Base-by-base conservation (phyloP, 2,797 vertebrate genomes). In the Macropodus opercularis region DNA sequence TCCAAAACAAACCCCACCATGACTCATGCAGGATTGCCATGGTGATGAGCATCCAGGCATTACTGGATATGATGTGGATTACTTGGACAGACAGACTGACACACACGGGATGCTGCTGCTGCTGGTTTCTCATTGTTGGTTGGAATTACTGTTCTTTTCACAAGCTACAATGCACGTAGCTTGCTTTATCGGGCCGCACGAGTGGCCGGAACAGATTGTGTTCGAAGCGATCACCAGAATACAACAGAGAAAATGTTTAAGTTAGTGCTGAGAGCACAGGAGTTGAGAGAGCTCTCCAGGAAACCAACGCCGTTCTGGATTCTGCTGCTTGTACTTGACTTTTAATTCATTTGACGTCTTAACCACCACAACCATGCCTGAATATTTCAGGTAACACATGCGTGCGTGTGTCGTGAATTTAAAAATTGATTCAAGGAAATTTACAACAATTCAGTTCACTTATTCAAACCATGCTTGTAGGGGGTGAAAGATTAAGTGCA, bases 21-120 rank as follows among this genome's bases (percentile, higher is more conserved):
- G 72, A 85, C 50, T 83, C 74, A 77, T 49, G 8, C 62, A 21
- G 39, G 32, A 60, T 85, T 14, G 38, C 79, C 71, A 79, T 78
- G 73, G 75, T 34, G 70, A 84, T 14, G 5, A 72, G 61, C 59
- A 65, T 79, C 40, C 54, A 34, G 35, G 36, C 58, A 55, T 77
- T 48, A 67, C 43, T 63, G 60, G 58, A 53, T 77, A 67, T 69
- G 46, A 51, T 55, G 62, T 46, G 49, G 70, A 66, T 66, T 39
- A 29, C 22, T 53, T 26, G 43, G 70, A 77, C 63, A 61, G 73
- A 77, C 70, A 73, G 43, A 68, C 60, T 8, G 41, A 72, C 65
- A 32, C 13, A 52, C 46, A 38, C 47, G 36, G 29, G 8, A 7
- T 35, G 22, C 32, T 42, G 40, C 9, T 6, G 44, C 47, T 31